Conservation (phyloP, 2,888 invertebrate genomes). For the Plutella xylostella region DNA sequence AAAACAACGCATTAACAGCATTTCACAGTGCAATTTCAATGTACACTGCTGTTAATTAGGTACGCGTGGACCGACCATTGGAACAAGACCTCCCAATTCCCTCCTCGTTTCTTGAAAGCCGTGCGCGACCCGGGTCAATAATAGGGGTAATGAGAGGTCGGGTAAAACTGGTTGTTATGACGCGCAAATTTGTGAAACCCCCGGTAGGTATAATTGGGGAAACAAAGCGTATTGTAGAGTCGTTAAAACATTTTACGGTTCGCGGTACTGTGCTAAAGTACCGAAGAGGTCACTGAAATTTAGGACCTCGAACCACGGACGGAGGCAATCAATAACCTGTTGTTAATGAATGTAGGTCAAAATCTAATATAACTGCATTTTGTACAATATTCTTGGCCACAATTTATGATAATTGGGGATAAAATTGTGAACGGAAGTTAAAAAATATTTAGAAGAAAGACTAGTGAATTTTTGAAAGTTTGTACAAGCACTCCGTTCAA, state of each 20-base stretch:
- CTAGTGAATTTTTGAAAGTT: too few species aligned
- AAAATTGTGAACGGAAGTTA: too few species aligned
- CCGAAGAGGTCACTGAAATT: conserved; percentile 17
- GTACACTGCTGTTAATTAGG: conserved; percentile 44
- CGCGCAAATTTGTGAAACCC: conserved; percentile 58
- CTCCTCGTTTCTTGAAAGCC: not conserved
- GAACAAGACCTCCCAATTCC: not conserved
- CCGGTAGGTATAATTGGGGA: conserved; percentile 45
- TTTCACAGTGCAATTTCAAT: conserved; percentile 54
- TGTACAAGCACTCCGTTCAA: too few species aligned
- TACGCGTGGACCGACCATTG: conserved; percentile 3
- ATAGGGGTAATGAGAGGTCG: conserved; percentile 18
- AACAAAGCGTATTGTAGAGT: conserved; percentile 48
- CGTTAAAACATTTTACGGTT: conserved; percentile 35
- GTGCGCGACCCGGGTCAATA: not conserved
- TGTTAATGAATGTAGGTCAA: too few species aligned
- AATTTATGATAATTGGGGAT: too few species aligned
- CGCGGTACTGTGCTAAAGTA: conserved; percentile 12
- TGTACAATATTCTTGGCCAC: too few species aligned
- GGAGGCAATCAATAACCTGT: too few species aligned
- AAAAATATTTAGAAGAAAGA: too few species aligned
- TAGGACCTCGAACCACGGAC: too few species aligned
- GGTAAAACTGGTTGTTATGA: conserved; percentile 24
- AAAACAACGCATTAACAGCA: conserved; percentile 59
- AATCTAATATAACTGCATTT: too few species aligned